Conservation (phyloP, 53 echinoderm and acorn worm genomes). For the Astropecten irregularis region DNA sequence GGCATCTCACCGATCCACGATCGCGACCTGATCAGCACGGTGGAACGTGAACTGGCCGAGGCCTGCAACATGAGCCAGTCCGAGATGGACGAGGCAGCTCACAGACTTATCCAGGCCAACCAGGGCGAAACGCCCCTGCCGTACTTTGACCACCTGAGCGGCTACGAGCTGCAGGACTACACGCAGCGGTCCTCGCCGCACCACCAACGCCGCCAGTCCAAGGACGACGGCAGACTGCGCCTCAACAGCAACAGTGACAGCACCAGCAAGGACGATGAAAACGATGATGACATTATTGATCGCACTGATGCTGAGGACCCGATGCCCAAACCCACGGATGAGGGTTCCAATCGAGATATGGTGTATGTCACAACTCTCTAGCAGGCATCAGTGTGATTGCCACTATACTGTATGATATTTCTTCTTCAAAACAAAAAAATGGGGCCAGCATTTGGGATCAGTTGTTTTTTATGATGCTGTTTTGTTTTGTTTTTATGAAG, state of each 20-base stretch:
- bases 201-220: background rate
- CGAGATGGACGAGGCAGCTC: conserved; percentile 94
- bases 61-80: conserved; percentile 92
- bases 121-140: conserved; percentile 72
- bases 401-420: conserved; percentile 23
- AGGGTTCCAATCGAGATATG: conserved; percentile 71
- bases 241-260: background rate
- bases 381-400: conserved; percentile 46
- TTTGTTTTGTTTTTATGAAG: background rate
- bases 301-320: conserved; percentile 10
- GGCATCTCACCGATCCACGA: conserved; percentile 88
- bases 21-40: conserved; percentile 82
- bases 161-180: conserved; percentile 96
- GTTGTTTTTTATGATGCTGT: conserved; percentile 17
- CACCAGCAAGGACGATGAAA: background rate
- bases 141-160: conserved; percentile 98
- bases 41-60: conserved; percentile 92
- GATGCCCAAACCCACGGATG: conserved; percentile 46
- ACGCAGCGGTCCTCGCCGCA: conserved; percentile 74
- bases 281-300: background rate
- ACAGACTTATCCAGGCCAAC: conserved; percentile 74
- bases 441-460: background rate
- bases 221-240: conserved; percentile 24
- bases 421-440: background rate
- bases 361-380: conserved; percentile 95